Evolutionary conservation across 2,888 invertebrate species (phyloP), one percentile per base, ranked within the genome.

Genomic region (Melanchra persicariae): DNA sequence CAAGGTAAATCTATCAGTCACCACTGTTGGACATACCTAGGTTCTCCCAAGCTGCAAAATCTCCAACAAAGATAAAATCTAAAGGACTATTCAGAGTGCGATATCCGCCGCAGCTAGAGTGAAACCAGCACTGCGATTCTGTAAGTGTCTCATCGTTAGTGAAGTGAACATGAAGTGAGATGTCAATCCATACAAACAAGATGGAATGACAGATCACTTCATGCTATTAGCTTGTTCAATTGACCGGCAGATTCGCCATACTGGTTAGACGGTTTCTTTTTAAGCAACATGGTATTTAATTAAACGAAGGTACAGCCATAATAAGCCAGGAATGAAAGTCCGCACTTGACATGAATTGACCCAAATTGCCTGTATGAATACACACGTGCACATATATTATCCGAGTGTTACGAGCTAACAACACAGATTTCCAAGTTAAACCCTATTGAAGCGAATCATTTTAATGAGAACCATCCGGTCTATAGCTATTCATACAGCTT

Each of bases 1-100:
- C 77, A 85, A 84, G 88, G 92, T 92, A 81, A 70, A 43, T 17
- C 26, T 62, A 43, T 17, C 1, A 8, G 4, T 12, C 8, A 19
- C 3, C 8, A 24, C 2, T 9, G 49, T 63, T 37, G 17, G 17
- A 37, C 52, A 26, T 24, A 37, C 52, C 17, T 24, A 7, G 24
- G 7, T 17, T 52, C 22, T 49, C 6, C 49, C 12, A 22, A 51
- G 24, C 24, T 15, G 8, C 45, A 17, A 43, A 12, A 8, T 47
- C 7, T 45, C 17, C 45, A 45, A 15, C 1, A 43, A 17, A 43
- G 45, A 47, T n/a, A n/a, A 19, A 19, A 45, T 19, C 45, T 19
- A 45, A 45, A 19, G 19, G 45, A 19, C 2, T 45, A 19, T 45
- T 17, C 1, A 45, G 45, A 45, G 5, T 7, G 43, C 17, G 19